These are phyloP conservation scores for Helobdella robusta DNA, from an alignment of 2,888 invertebrate species.

Conservation along the genomic window DNA sequence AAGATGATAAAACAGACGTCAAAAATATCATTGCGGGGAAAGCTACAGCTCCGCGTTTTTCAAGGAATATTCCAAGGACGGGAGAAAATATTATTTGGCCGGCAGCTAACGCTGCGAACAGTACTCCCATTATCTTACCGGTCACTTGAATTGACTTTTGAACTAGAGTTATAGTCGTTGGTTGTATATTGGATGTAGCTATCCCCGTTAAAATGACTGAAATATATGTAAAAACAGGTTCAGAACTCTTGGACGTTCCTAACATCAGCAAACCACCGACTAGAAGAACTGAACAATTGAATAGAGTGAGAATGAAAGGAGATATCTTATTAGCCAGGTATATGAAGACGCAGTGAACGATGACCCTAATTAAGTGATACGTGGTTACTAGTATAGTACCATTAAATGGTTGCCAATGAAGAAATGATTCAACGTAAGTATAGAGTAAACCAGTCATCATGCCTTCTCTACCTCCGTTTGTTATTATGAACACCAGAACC, in stretches of 20 bases:
- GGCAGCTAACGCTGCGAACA: constrained; percentile 12
- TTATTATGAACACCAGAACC: constrained; percentile 11
- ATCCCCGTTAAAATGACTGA: constrained; percentile 16
- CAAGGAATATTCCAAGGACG: constrained; percentile 7
- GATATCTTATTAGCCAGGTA: constrained; percentile 6
- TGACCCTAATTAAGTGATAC: constrained; percentile 23
- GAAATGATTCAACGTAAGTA: constrained; percentile 9
- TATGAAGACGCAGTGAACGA: constrained; percentile 21
- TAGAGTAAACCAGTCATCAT: constrained; percentile 23
- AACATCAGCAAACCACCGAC: constrained; percentile 8
- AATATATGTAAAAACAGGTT: background rate
- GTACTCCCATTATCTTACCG: constrained; percentile 23
- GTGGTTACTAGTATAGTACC: constrained; percentile 20
- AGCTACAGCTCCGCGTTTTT: constrained; percentile 9
- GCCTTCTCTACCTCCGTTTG: constrained; percentile 21
- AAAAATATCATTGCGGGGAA: constrained; percentile 18
- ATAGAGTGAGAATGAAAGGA: background rate
- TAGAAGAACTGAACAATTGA: constrained; percentile 1
- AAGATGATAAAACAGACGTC: background rate
- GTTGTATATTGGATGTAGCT: constrained; percentile 21
- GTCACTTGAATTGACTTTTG: constrained; percentile 17
- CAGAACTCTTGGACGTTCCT: background rate
- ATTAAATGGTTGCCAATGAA: constrained; percentile 9
- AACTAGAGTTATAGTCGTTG: constrained; percentile 18
- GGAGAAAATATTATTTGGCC: constrained; percentile 13